A percentile compares a stretch with the other conserved stretches of the same genome.
phyloP scores from a whole-genome alignment of 1,140 invertebrate species.

The Hermetia illucens region DNA sequence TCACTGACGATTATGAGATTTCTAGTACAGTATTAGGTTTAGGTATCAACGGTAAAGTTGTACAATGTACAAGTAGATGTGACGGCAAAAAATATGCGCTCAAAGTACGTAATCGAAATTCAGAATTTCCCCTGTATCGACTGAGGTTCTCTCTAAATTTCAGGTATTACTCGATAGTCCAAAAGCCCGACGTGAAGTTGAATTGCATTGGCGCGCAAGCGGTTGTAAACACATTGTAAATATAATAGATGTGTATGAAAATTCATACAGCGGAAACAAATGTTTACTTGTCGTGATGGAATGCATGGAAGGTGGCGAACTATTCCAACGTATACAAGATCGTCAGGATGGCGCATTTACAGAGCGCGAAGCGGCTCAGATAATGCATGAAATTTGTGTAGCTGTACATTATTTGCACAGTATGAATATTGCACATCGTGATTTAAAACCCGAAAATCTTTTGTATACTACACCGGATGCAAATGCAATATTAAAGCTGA shows the following conservation, averaged over 20 bases:
- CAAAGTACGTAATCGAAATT: slow-evolving; percentile 46
- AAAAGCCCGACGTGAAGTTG: slow-evolving; percentile 88
- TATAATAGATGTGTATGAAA: slow-evolving; percentile 93
- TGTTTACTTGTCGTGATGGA: slow-evolving; percentile 96
- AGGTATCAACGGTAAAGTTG: slow-evolving; percentile 94
- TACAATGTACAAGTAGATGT: slow-evolving; percentile 53
- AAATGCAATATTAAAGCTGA: slow-evolving; percentile 79
- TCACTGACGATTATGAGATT: slow-evolving; percentile 88
- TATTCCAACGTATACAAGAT: slow-evolving; percentile 94
- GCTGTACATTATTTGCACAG: slow-evolving; percentile 93
- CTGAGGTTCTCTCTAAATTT: background rate
- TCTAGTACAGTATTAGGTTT: slow-evolving; percentile 90
- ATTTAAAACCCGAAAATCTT: slow-evolving; percentile 89
- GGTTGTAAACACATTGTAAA: slow-evolving; percentile 85
- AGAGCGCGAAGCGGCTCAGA: slow-evolving; percentile 59
- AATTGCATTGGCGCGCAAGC: slow-evolving; percentile 86
- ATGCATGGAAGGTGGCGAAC: slow-evolving; percentile 95
- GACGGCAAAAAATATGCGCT: slow-evolving; percentile 69
- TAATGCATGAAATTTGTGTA: slow-evolving; percentile 91
- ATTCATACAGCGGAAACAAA: slow-evolving; percentile 75
- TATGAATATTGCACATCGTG: slow-evolving; percentile 91
- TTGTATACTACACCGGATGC: slow-evolving; percentile 58
- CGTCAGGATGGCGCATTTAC: slow-evolving; percentile 86
- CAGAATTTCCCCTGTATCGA: background rate
- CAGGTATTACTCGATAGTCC: slow-evolving; percentile 80